phyloP scores from a whole-genome alignment of 2,797 vertebrate species.

The Thunnus albacares region DNA sequence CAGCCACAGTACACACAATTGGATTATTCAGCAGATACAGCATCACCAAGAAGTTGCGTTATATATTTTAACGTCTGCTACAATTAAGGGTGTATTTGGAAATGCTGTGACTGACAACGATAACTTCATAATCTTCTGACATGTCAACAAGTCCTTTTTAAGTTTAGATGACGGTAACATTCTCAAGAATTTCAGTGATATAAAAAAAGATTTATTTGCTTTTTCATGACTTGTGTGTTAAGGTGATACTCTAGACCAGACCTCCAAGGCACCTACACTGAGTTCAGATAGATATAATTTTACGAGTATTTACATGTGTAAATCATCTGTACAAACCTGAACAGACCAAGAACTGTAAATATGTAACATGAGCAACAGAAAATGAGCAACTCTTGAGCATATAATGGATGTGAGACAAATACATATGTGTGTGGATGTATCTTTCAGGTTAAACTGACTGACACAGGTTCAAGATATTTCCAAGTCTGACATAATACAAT shows the following conservation, averaged over 20 bases:
- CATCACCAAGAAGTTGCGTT: constrained; percentile 4
- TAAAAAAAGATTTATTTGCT: not conserved
- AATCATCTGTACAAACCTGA: not conserved
- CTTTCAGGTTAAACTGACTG: not conserved
- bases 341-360: not conserved
- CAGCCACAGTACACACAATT: not conserved
- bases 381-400: not conserved
- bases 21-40: constrained; percentile 20
- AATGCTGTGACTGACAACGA: not conserved
- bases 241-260: not conserved
- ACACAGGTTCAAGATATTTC: not conserved
- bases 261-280: not conserved
- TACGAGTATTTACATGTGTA: not conserved
- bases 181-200: not conserved
- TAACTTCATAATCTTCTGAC: not conserved
- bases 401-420: not conserved
- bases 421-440: not conserved
- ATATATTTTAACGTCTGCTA: not conserved
- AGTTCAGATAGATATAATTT: not conserved
- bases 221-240: not conserved
- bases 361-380: not conserved
- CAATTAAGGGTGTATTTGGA: constrained; percentile 5
- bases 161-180: constrained; percentile 1
- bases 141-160: constrained; percentile 1
- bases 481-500: not conserved